A percentile compares a stretch with the other conserved stretches of the same genome.
Evolutionary conservation across 23 tunicate genomes (phyloP).

Genomic region (Phallusia fumigata): DNA sequence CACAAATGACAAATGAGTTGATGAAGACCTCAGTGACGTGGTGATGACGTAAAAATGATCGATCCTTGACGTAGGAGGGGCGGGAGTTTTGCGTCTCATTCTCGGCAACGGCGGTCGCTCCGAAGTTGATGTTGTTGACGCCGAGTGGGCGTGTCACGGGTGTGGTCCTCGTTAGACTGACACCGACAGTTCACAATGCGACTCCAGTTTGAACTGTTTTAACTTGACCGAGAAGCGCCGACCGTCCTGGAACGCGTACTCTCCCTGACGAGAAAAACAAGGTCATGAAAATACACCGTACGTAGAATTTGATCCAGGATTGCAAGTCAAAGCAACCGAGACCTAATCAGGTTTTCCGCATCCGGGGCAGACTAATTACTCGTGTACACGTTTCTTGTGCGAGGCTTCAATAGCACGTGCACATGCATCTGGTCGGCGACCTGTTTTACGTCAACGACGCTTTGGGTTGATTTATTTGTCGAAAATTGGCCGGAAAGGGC

Average conservation of each 20-base stretch:
- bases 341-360: no score
- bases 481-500: no score
- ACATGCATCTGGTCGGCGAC: not conserved
- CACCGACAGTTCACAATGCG: constrained; percentile 46
- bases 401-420: not conserved
- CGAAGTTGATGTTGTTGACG: not conserved
- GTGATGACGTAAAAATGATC: constrained; percentile 2
- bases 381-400: not conserved
- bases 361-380: no score
- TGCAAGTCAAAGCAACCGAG: no score
- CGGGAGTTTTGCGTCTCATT: not conserved
- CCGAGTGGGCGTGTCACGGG: not conserved
- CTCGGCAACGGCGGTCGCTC: not conserved
- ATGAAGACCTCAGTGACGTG: constrained; percentile 3
- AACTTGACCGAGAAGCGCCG: constrained; percentile 46
- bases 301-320: no score
- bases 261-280: constrained; percentile 26
- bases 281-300: no score
- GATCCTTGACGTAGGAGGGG: not conserved
- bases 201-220: constrained; percentile 54
- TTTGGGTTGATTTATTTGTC: no score
- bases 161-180: not conserved
- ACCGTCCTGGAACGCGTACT: constrained; percentile 51
- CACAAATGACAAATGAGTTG: not conserved
- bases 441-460: not conserved